Evolutionary conservation across 2,113 vertebrate genomes (phyloP).

Genomic region (Onychorhynchus coronatus): DNA sequence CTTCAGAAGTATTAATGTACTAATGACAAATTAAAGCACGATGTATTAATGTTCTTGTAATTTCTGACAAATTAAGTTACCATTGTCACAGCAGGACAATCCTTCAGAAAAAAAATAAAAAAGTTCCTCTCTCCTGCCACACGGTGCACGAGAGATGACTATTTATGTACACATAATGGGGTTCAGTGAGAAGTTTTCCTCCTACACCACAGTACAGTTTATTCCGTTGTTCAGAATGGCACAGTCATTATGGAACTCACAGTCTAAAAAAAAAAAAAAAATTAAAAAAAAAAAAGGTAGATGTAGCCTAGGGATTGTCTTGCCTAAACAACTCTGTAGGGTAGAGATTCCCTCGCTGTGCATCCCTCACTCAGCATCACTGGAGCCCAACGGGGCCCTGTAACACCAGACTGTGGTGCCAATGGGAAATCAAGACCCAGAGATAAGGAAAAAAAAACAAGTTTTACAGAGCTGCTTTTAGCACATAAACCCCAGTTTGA

Average conservation of each 20-base stretch:
- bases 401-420: background rate
- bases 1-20: slow-evolving; percentile 5
- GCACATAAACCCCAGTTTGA: background rate
- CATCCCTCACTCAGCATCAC: background rate
- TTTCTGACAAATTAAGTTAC: slow-evolving; percentile 59
- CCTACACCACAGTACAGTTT: background rate
- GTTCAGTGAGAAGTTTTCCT: background rate
- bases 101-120: background rate
- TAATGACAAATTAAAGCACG: slow-evolving; percentile 23
- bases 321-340: background rate
- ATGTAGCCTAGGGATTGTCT: background rate
- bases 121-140: background rate
- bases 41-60: slow-evolving; percentile 45
- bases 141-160: background rate
- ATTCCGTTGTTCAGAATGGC: background rate
- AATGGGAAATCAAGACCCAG: background rate
- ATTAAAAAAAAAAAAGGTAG: background rate
- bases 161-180: background rate
- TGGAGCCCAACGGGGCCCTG: background rate
- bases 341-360: background rate
- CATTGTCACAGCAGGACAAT: slow-evolving; percentile 17
- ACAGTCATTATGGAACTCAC: background rate
- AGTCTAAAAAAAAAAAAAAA: background rate
- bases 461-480: background rate
- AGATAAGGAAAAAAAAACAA: background rate